Evolutionary conservation across 2,113 vertebrate species (phyloP).

Genomic region (Propithecus coquereli): DNA sequence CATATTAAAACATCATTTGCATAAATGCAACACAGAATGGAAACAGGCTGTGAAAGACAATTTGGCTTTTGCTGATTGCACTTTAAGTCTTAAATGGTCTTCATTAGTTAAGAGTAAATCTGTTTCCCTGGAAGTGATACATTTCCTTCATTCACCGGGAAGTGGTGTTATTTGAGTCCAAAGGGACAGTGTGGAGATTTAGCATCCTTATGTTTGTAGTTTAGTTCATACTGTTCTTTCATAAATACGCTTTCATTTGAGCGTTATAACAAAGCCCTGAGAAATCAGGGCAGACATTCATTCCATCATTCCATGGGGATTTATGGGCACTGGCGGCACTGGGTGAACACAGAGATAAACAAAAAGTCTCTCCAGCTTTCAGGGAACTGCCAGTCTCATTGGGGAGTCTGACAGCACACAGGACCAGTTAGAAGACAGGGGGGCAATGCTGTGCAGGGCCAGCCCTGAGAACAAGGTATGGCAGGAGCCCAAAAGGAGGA

Average conservation of each 20-base stretch:
- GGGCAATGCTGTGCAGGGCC: rapidly evolving
- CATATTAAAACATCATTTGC: not conserved
- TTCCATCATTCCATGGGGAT: not conserved
- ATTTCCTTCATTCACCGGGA: not conserved
- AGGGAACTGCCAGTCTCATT: not conserved
- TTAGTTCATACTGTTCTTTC: not conserved
- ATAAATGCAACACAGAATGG: not conserved
- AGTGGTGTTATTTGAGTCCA: not conserved
- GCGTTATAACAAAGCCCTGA: not conserved
- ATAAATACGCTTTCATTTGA: not conserved
- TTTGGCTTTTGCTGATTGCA: not conserved
- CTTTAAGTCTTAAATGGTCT: not conserved
- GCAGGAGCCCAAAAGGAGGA: rapidly evolving
- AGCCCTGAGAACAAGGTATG: not conserved
- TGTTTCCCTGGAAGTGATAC: not conserved
- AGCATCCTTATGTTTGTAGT: not conserved
- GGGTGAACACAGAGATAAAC: not conserved
- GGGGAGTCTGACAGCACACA: not conserved
- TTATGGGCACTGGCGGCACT: not conserved
- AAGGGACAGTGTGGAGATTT: not conserved
- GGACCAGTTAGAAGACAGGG: too few species aligned
- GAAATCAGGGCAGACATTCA: not conserved
- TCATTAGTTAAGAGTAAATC: not conserved
- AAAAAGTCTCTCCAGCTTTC: not conserved
- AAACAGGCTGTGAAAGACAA: not conserved